Conservation (phyloP, 2,888 invertebrate species). For the Drosophila macrospina region DNA sequence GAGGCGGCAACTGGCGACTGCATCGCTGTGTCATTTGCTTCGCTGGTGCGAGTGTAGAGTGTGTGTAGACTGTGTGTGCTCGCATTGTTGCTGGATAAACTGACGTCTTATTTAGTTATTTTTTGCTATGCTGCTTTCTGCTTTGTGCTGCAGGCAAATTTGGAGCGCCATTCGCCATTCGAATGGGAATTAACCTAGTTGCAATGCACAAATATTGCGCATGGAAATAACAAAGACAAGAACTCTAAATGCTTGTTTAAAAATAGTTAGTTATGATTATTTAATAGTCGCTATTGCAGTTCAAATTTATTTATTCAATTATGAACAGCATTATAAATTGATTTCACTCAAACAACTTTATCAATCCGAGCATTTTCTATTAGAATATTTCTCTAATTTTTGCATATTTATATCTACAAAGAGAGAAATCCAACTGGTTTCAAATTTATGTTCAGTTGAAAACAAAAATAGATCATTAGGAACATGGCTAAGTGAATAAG, state of each 20-base stretch:
- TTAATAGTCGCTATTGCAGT: no score
- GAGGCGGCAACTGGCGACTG: slow-evolving; percentile 4
- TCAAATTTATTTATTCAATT: no score
- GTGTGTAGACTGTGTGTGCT: slow-evolving; percentile 13
- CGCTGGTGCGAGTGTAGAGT: not conserved
- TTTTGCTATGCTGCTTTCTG: slow-evolving; percentile 18
- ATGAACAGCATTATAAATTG: no score
- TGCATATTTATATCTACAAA: not conserved
- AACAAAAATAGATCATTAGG: not conserved
- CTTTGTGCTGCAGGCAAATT: slow-evolving; percentile 16
- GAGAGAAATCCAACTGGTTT: slow-evolving; percentile 19
- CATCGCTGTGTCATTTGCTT: slow-evolving; percentile 23
- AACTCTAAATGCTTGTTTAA: slow-evolving; percentile 9
- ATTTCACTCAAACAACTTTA: no score
- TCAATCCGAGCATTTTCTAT: no score
- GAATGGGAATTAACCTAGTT: slow-evolving; percentile 42
- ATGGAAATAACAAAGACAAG: not conserved
- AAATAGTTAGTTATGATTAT: no score
- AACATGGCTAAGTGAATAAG: not conserved
- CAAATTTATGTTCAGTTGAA: no score
- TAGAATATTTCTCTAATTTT: not conserved
- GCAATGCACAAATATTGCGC: not conserved
- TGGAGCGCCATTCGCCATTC: slow-evolving; percentile 35
- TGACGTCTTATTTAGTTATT: slow-evolving; percentile 43
- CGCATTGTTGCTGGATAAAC: slow-evolving; percentile 25